Conservation (phyloP, 1,140 invertebrate genomes). For the Hormaphis cornu region DNA sequence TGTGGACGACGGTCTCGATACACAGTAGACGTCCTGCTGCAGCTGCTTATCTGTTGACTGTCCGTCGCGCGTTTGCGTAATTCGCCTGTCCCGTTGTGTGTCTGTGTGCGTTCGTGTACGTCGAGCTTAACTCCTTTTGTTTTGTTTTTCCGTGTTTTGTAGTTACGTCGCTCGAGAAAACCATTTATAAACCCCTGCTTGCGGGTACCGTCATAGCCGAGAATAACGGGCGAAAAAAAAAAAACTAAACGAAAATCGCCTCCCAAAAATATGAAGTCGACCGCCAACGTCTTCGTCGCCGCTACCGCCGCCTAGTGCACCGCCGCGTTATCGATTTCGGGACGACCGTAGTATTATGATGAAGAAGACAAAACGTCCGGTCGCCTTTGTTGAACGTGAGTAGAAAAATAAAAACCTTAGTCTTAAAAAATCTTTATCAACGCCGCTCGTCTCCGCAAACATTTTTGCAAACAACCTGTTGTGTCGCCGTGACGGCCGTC, state of each 20-base stretch:
- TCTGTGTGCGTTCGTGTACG: not conserved
- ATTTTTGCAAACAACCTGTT: too few species aligned
- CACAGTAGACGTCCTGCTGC: too few species aligned
- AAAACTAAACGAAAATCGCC: not conserved
- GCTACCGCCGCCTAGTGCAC: not conserved
- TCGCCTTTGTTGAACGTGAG: not conserved
- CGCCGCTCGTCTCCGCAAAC: not conserved
- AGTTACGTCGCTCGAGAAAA: not conserved
- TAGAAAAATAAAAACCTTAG: too few species aligned
- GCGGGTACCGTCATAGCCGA: not conserved
- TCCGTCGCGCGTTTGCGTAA: too few species aligned
- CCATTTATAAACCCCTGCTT: not conserved
- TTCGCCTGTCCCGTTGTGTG: too few species aligned
- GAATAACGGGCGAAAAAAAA: not conserved
- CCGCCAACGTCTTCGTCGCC: not conserved
- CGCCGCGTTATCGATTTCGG: conserved; percentile 13
- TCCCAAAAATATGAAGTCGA: not conserved
- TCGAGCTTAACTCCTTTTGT: not conserved
- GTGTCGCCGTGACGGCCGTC: too few species aligned
- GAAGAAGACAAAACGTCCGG: conserved; percentile 6
- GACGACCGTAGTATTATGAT: conserved; percentile 12
- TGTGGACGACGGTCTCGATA: too few species aligned
- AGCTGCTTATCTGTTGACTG: too few species aligned
- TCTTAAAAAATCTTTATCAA: too few species aligned
- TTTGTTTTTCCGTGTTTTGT: not conserved